A percentile compares a stretch with the other conserved stretches of the same genome.
These are phyloP conservation scores for Mico argentatus DNA, from an alignment of 2,797 vertebrate genomes.

Conservation along the genomic window DNA sequence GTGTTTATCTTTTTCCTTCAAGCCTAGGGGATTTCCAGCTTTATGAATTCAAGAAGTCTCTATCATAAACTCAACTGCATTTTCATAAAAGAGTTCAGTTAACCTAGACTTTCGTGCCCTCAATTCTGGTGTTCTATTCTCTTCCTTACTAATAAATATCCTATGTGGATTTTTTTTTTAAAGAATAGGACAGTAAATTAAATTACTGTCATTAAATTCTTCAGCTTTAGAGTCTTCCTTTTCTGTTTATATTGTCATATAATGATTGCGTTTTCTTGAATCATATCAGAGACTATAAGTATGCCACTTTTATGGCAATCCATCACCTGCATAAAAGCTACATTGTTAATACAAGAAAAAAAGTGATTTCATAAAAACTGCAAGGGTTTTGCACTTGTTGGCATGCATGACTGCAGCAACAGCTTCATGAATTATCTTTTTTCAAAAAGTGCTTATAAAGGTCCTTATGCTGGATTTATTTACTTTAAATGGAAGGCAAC, in stretches of 20 bases:
- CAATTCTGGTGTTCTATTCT: neutral
- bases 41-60: neutral
- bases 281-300: neutral
- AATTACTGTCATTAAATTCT: neutral
- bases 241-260: neutral
- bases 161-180: neutral
- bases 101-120: neutral
- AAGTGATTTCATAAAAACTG: neutral
- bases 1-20: neutral
- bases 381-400: neutral
- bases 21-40: neutral
- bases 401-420: neutral
- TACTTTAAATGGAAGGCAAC: neutral
- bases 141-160: neutral
- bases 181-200: too few species aligned
- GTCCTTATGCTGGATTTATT: neutral
- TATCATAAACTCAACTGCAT: neutral
- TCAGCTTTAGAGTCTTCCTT: neutral
- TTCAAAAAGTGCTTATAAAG: neutral
- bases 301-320: neutral
- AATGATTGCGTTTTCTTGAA: neutral
- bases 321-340: too few species aligned
- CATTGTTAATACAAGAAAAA: neutral
- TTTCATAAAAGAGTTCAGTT: neutral
- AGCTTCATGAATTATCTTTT: neutral